These are phyloP conservation scores for Mylabris sibirica DNA, from an alignment of 2,888 invertebrate species.

Conservation along the genomic window DNA sequence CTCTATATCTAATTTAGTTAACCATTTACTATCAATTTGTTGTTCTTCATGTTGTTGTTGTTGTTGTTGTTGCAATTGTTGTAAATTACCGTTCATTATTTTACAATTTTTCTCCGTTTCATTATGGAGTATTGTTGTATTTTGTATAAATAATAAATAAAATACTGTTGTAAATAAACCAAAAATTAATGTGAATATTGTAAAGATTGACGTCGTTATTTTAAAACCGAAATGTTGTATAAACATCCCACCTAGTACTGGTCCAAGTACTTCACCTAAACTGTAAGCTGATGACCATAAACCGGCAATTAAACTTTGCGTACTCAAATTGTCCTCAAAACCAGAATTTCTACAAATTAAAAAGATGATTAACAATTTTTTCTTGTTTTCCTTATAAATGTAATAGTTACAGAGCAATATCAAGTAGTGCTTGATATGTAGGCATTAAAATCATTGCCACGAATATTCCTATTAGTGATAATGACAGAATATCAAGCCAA, in stretches of 20 bases:
- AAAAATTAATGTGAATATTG: not conserved
- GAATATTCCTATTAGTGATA: conserved; percentile 73
- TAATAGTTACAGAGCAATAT: conserved; percentile 73
- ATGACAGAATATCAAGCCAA: conserved; percentile 70
- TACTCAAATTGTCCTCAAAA: conserved; percentile 70
- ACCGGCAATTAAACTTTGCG: conserved; percentile 78
- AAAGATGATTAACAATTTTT: conserved; percentile 7
- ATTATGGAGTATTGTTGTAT: not conserved
- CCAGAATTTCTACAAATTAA: conserved; percentile 68
- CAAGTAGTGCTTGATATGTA: conserved; percentile 76
- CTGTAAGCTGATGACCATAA: conserved; percentile 79
- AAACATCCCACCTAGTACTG: conserved; percentile 71
- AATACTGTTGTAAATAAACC: not conserved
- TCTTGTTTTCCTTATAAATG: not conserved
- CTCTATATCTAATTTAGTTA: not conserved
- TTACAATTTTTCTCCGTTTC: not conserved
- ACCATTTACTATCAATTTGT: not conserved
- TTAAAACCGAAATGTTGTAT: conserved; percentile 73
- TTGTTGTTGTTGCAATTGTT: not conserved
- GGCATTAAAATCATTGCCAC: conserved; percentile 75
- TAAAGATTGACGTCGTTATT: conserved; percentile 57
- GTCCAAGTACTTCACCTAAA: conserved; percentile 74
- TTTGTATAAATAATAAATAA: not conserved
- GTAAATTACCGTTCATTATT: not conserved
- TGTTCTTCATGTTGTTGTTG: not conserved